Conservation (phyloP, 1,140 invertebrate genomes). For the Zophobas morio region DNA sequence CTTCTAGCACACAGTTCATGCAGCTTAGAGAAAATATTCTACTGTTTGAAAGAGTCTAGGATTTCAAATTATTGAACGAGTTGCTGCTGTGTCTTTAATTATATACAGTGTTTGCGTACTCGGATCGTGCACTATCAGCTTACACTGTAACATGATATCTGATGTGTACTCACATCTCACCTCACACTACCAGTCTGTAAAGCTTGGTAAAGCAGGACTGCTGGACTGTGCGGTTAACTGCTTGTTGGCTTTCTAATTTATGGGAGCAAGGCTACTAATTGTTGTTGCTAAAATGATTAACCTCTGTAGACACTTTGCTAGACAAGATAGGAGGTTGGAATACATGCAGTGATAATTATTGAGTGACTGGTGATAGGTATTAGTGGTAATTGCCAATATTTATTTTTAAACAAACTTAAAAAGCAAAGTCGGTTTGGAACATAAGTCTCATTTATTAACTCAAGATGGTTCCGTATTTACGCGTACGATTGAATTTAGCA, state of each 20-base stretch:
- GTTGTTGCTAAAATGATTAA: conserved; percentile 15
- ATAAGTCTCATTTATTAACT: no score
- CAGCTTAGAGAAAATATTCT: no score
- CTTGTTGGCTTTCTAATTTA: conserved; percentile 22
- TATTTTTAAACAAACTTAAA: no score
- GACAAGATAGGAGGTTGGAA: neutral
- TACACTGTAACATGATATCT: conserved; percentile 35
- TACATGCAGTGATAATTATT: conserved; percentile 10
- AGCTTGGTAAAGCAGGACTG: conserved; percentile 8
- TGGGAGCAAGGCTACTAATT: conserved; percentile 13
- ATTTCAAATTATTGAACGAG: conserved; percentile 21
- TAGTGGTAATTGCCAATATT: neutral
- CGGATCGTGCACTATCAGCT: conserved; percentile 41
- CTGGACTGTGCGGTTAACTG: conserved; percentile 27
- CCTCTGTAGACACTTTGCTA: conserved; percentile 28
- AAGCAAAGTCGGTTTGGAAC: no score
- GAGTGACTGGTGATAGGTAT: neutral
- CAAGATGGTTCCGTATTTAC: no score
- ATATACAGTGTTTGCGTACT: conserved; percentile 26
- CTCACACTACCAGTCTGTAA: conserved; percentile 2
- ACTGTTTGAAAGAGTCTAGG: conserved; percentile 6
- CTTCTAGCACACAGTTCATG: no score
- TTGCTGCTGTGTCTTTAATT: conserved; percentile 18
- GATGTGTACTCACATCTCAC: conserved; percentile 30
- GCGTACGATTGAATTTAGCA: no score